These are phyloP conservation scores for Oryzias woworae DNA, from an alignment of 2,113 vertebrate species.

Conservation along the genomic window DNA sequence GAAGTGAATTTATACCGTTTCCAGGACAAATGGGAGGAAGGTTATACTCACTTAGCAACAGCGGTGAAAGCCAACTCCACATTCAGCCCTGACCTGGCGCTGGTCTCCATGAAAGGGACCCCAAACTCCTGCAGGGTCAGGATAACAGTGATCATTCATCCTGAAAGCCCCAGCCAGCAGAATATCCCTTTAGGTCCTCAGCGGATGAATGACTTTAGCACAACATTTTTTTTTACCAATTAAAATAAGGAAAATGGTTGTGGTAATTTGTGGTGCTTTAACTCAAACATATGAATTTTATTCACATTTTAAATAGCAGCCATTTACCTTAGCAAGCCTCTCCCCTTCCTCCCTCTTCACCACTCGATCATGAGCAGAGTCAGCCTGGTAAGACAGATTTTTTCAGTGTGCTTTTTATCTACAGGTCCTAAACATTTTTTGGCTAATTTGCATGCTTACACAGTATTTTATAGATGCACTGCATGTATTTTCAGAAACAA, in stretches of 20 bases:
- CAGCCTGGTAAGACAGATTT: constrained; percentile 76
- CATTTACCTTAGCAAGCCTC: constrained; percentile 87
- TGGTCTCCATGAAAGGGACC: constrained; percentile 96
- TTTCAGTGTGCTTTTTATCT: not conserved
- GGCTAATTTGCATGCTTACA: too few species aligned
- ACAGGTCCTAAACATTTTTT: not conserved
- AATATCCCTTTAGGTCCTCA: too few species aligned
- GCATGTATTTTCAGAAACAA: not conserved
- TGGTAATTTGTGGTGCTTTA: not conserved
- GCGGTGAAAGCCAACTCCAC: constrained; percentile 91
- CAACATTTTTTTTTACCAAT: not conserved
- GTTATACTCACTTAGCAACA: constrained; percentile 86
- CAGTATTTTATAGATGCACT: not conserved
- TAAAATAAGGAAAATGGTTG: not conserved
- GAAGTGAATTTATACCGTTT: not conserved
- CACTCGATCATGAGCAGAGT: constrained; percentile 87
- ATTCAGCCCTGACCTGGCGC: constrained; percentile 88
- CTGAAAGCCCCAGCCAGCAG: not conserved
- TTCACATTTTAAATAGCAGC: not conserved
- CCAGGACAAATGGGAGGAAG: not conserved
- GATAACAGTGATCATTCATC: constrained; percentile 1
- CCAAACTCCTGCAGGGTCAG: constrained; percentile 83
- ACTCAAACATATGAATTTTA: not conserved
- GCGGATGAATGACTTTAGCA: too few species aligned
- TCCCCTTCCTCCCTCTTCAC: constrained; percentile 92